Base-by-base conservation (phyloP, 2,113 vertebrate genomes). In the Sphyrna mokarran region DNA sequence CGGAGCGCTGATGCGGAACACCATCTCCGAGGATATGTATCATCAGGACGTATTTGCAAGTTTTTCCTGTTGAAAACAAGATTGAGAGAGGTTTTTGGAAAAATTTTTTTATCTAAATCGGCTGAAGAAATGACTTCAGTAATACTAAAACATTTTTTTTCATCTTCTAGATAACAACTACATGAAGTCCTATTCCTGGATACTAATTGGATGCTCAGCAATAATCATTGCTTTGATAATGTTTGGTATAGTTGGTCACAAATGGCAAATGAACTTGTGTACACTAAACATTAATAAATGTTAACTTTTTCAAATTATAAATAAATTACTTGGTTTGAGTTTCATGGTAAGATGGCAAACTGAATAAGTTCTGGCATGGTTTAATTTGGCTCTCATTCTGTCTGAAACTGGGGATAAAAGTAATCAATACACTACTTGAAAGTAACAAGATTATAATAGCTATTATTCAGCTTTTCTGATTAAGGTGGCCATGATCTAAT, bases 21-120 rank as follows among this genome's bases (percentile, higher is more conserved):
- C 14, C 54, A 54, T 6, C 14, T 18, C 0, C 95, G 2, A 5
- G 96, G 96, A 11, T 96, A 80, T 29, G 95, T 96, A 0, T 97
- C 97, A 54, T 97, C 97, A 54, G 96, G 96, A 97, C 90, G 95
- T 96, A 95, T 58, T 33, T 61, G 33, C 2, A 61, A 66, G 61
- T 68, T 23, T 10, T 93, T 20, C 16, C 89, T 66, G 13, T 95
- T 10, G 69, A 72, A 43, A 72, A 33, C 40, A 5, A 72, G 26
- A 54, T 29, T 29, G 0, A 8, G 40, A 72, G 14, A 72, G 94
- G 94, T 95, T 54, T 54, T 54, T 54, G 0, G 4, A 54, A 18
- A 14, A 13, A 37, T n/a, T 63, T 48, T n/a, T n/a, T n/a, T n/a
- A n/a, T n/a, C n/a, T 95, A 22, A 20, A 76, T 33, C n/a, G 11